Evolutionary conservation across 2,797 vertebrate genomes (phyloP).

Genomic region (Phaenicophaeus curvirostris): DNA sequence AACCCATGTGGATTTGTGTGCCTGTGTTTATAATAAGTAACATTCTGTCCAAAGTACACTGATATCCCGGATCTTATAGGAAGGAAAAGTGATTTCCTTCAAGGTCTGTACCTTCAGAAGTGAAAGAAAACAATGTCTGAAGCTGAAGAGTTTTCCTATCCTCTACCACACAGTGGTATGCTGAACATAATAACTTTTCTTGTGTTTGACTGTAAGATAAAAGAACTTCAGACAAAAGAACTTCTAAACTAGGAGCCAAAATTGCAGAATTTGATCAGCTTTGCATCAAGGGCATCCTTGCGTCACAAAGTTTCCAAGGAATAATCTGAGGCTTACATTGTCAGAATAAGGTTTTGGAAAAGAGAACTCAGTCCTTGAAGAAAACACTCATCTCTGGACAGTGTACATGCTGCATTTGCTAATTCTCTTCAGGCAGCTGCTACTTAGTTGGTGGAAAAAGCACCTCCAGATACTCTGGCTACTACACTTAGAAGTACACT

Average conservation of each 20-base stretch:
- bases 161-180: fast-evolving
- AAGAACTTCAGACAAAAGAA: not conserved
- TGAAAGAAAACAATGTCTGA: not conserved
- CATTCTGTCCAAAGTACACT: not conserved
- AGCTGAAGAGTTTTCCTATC: not conserved
- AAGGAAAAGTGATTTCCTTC: not conserved
- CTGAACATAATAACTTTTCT: not conserved
- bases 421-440: not conserved
- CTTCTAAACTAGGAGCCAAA: not conserved
- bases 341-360: not conserved
- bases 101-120: not conserved
- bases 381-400: not conserved
- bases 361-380: not conserved
- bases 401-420: not conserved
- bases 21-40: not conserved
- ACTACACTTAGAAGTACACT: not conserved
- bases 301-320: not conserved
- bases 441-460: not conserved
- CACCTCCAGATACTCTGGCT: not conserved
- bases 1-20: not conserved
- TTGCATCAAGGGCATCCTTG: not conserved
- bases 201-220: not conserved
- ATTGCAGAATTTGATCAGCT: not conserved
- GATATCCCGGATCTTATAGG: not conserved
- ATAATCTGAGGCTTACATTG: not conserved